Evolutionary conservation across 2,797 vertebrate genomes (phyloP).

Genomic region (Characodon lateralis): DNA sequence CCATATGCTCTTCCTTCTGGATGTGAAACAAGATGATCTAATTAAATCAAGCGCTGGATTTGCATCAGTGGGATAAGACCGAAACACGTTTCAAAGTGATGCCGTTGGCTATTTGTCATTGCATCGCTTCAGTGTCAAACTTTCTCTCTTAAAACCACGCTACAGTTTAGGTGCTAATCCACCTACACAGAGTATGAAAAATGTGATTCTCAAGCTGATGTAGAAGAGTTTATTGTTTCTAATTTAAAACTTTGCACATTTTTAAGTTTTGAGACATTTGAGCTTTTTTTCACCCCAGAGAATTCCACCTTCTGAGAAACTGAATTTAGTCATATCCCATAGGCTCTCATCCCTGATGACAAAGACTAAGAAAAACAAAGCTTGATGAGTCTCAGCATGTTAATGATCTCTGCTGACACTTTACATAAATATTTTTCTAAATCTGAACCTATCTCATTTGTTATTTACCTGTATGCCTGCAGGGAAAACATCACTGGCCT

Average conservation of each 20-base stretch:
- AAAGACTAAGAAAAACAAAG: slow-evolving; percentile 51
- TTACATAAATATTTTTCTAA: slow-evolving; percentile 67
- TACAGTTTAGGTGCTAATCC: background rate
- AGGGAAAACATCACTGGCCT: slow-evolving; percentile 67
- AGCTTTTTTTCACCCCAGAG: slow-evolving; percentile 24
- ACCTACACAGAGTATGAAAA: background rate
- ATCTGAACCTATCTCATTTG: slow-evolving; percentile 61
- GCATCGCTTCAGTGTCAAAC: background rate
- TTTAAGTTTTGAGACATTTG: slow-evolving; percentile 17
- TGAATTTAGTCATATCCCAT: slow-evolving; percentile 35
- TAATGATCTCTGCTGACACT: slow-evolving; percentile 51
- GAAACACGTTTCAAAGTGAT: slow-evolving; percentile 52
- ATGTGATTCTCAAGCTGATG: slow-evolving; percentile 4
- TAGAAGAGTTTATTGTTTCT: slow-evolving; percentile 19
- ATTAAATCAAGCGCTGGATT: slow-evolving; percentile 72
- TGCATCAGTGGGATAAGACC: slow-evolving; percentile 66
- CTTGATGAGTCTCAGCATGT: slow-evolving; percentile 24
- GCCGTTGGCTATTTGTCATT: slow-evolving; percentile 28
- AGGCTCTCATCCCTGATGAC: slow-evolving; percentile 38
- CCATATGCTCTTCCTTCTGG: slow-evolving; percentile 79
- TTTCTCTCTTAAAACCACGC: slow-evolving; percentile 7
- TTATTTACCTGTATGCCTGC: slow-evolving; percentile 74
- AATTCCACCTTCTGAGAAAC: slow-evolving; percentile 31
- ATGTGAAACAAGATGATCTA: slow-evolving; percentile 63
- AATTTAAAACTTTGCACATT: slow-evolving; percentile 12